Conservation (phyloP, 2,797 vertebrate species). For the Semotilus atromaculatus region DNA sequence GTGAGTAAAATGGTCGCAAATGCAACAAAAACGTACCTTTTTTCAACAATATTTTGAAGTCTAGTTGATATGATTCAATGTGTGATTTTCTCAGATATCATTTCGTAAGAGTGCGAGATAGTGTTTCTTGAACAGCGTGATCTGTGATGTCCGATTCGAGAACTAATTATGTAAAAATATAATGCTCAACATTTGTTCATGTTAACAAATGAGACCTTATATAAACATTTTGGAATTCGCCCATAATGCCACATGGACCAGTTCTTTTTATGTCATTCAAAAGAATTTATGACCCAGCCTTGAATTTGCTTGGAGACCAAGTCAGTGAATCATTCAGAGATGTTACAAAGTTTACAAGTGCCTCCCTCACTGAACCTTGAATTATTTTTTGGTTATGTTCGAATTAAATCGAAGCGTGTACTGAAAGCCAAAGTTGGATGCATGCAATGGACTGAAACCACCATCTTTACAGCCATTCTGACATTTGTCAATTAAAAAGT, state of each 20-base stretch:
- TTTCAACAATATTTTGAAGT: not conserved
- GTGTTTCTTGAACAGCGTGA: not conserved
- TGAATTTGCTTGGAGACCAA: not conserved
- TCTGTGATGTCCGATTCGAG: not conserved
- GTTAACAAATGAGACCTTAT: not conserved
- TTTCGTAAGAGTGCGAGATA: not conserved
- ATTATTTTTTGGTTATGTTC: not conserved
- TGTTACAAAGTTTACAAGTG: not conserved
- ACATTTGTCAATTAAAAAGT: not conserved
- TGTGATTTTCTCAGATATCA: not conserved
- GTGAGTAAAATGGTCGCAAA: not conserved
- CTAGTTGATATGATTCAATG: not conserved
- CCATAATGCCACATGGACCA: not conserved
- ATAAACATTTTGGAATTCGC: not conserved
- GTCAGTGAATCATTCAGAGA: not conserved
- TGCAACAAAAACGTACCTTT: not conserved
- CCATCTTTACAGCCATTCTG: not conserved
- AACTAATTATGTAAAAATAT: not conserved
- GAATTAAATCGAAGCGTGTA: not conserved
- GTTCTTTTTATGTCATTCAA: not conserved
- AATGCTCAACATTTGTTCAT: not conserved
- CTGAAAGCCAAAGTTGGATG: not conserved
- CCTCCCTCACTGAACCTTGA: not conserved
- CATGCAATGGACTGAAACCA: not conserved
- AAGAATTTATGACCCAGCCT: not conserved